Percentiles rank a stretch among this genome's conserved stretches.
Evolutionary conservation across 2,797 vertebrate genomes (phyloP).

Genomic region (Nannoperca australis): DNA sequence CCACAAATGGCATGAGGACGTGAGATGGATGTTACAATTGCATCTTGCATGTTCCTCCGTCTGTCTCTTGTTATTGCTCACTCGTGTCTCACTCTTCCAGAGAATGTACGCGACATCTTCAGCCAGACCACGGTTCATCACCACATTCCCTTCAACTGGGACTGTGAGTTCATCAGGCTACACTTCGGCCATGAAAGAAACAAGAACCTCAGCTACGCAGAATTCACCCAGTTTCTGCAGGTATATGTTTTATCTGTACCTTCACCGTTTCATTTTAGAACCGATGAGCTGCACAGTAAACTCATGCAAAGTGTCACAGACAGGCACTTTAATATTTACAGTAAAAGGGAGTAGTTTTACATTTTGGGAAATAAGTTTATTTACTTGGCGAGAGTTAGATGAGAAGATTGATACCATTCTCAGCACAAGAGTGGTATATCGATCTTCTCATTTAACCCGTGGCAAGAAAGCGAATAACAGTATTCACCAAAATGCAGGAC

Average conservation of each 20-base stretch:
- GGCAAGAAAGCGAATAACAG: neutral
- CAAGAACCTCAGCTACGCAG: conserved; percentile 94
- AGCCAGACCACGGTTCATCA: conserved; percentile 95
- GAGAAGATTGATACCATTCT: neutral
- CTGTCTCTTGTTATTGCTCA: conserved; percentile 49
- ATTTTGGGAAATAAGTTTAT: neutral
- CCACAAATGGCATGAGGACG: conserved; percentile 38
- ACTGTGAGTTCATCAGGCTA: conserved; percentile 96
- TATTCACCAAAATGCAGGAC: neutral
- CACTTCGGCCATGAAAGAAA: conserved; percentile 96
- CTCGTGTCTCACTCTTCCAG: conserved; percentile 77
- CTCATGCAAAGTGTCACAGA: neutral
- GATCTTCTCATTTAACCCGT: neutral
- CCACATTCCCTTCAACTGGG: conserved; percentile 99
- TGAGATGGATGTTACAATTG: conserved; percentile 49
- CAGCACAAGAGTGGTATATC: neutral
- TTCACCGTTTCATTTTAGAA: neutral
- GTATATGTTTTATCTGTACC: conserved; percentile 70
- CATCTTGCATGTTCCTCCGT: conserved; percentile 43
- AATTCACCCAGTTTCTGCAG: conserved; percentile 98
- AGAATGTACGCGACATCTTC: conserved; percentile 97
- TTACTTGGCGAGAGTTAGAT: neutral
- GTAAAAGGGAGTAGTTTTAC: neutral
- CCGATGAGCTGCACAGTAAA: neutral
- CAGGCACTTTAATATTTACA: neutral